Percentiles rank a stretch among this genome's conserved stretches.
These are phyloP conservation scores for Aphelinus certus DNA, from an alignment of 1,140 invertebrate genomes.

Conservation along the genomic window DNA sequence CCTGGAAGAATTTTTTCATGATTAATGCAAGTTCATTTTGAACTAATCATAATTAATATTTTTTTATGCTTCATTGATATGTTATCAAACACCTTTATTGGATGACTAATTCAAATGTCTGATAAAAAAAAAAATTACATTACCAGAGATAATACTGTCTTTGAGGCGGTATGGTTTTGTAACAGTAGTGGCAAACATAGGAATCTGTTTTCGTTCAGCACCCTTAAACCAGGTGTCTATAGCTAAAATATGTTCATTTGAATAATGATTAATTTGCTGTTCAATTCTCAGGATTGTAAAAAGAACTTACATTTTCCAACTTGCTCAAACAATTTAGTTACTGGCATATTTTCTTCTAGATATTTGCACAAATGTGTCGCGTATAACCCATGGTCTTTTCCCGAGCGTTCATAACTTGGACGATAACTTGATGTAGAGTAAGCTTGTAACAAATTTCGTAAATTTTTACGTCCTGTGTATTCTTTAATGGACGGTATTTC, in stretches of 20 bases:
- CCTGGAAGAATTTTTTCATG: slow-evolving; percentile 35
- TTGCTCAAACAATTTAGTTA: slow-evolving; percentile 56
- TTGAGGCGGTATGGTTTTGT: slow-evolving; percentile 55
- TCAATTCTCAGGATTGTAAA: slow-evolving; percentile 18
- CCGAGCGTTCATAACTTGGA: slow-evolving; percentile 53
- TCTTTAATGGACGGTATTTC: slow-evolving; percentile 53
- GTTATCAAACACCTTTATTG: too few species aligned
- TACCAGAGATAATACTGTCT: slow-evolving; percentile 49
- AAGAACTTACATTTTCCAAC: slow-evolving; percentile 54
- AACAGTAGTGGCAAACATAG: slow-evolving; percentile 53
- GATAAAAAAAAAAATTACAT: slow-evolving; percentile 11
- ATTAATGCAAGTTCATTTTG: neutral
- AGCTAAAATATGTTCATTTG: slow-evolving; percentile 42
- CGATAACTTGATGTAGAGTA: slow-evolving; percentile 57
- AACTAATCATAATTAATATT: slow-evolving; percentile 22
- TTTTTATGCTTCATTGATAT: too few species aligned
- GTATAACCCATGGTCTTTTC: slow-evolving; percentile 52
- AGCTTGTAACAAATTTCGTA: slow-evolving; percentile 56
- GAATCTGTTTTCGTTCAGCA: slow-evolving; percentile 55
- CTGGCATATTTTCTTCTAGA: slow-evolving; percentile 51
- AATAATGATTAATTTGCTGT: slow-evolving; percentile 2
- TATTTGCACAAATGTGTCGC: slow-evolving; percentile 54
- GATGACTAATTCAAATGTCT: too few species aligned
- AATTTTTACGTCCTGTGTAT: slow-evolving; percentile 53
- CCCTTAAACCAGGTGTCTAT: slow-evolving; percentile 53